phyloP scores from a whole-genome alignment of 2,113 vertebrate genomes.

The Mormyrus lacerda region DNA sequence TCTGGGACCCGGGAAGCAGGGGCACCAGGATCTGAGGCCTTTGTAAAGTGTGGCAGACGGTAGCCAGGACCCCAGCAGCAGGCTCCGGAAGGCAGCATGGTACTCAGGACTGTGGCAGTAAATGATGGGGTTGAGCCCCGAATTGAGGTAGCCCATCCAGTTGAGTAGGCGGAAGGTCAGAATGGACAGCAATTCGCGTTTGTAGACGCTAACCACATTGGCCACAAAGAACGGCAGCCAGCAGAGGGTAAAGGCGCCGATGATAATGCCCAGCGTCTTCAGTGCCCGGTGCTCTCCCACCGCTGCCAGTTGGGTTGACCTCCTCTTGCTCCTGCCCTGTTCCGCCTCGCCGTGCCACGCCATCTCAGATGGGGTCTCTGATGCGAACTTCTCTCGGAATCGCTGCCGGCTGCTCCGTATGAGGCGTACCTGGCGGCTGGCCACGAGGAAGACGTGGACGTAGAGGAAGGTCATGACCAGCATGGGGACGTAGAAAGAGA shows the following conservation, averaged over 20 bases:
- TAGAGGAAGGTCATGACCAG: constrained; percentile 72
- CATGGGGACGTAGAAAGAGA: constrained; percentile 75
- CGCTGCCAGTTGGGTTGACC: constrained; percentile 30
- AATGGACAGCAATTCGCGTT: constrained; percentile 34
- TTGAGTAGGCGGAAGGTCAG: constrained; percentile 64
- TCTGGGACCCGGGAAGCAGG: neutral
- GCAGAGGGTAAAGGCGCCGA: constrained; percentile 71
- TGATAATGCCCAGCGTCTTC: constrained; percentile 72
- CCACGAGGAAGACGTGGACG: constrained; percentile 59
- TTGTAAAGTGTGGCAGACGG: constrained; percentile 11
- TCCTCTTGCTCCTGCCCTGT: neutral
- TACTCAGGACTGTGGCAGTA: constrained; percentile 75
- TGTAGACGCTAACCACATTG: constrained; percentile 65
- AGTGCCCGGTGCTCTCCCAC: constrained; percentile 65
- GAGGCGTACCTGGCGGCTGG: constrained; percentile 54
- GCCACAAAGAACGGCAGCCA: constrained; percentile 77
- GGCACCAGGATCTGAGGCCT: constrained; percentile 29
- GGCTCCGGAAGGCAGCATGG: constrained; percentile 60
- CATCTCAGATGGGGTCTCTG: neutral
- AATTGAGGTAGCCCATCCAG: constrained; percentile 76
- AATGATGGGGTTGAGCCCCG: constrained; percentile 74
- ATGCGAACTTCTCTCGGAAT: constrained; percentile 35
- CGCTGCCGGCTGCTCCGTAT: constrained; percentile 56
- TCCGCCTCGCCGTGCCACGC: neutral
- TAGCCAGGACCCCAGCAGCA: constrained; percentile 44